A percentile compares a stretch with the other conserved stretches of the same genome.
phyloP scores from a whole-genome alignment of 2,113 vertebrate species.

The Chlorodrepanis virens region DNA sequence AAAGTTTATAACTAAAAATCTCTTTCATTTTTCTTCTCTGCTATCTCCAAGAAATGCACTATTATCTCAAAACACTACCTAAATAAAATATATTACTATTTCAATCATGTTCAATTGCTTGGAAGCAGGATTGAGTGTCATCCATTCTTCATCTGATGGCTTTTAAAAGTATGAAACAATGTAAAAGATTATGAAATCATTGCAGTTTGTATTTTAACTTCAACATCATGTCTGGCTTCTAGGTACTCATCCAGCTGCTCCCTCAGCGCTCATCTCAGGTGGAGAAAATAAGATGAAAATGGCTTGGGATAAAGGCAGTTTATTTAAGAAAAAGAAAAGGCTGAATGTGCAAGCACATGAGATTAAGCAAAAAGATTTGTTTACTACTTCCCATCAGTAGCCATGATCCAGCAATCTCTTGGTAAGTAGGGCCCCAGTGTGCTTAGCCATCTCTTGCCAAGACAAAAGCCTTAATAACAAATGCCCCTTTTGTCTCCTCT shows the following conservation, averaged over 20 bases:
- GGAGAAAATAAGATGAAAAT: neutral
- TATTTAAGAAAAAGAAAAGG: neutral
- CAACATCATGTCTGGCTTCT: neutral
- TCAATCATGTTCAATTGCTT: neutral
- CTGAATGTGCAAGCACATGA: rapidly evolving
- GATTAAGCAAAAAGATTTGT: neutral
- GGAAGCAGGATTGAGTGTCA: neutral
- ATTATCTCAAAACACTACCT: neutral
- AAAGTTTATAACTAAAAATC: neutral
- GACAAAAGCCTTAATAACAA: neutral
- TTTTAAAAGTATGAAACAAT: neutral
- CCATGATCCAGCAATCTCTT: neutral
- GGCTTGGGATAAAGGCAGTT: neutral
- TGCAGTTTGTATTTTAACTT: neutral
- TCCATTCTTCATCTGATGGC: neutral
- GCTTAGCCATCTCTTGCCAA: rapidly evolving
- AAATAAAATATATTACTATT: neutral
- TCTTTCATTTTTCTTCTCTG: neutral
- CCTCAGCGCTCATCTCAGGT: rapidly evolving
- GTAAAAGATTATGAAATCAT: neutral
- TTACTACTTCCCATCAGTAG: neutral
- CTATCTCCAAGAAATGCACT: neutral
- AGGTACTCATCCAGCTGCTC: neutral
- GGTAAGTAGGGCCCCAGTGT: neutral
- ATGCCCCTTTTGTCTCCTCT: neutral